These are phyloP conservation scores for Parascotia fuliginaria DNA, from an alignment of 2,888 invertebrate genomes.

Conservation along the genomic window DNA sequence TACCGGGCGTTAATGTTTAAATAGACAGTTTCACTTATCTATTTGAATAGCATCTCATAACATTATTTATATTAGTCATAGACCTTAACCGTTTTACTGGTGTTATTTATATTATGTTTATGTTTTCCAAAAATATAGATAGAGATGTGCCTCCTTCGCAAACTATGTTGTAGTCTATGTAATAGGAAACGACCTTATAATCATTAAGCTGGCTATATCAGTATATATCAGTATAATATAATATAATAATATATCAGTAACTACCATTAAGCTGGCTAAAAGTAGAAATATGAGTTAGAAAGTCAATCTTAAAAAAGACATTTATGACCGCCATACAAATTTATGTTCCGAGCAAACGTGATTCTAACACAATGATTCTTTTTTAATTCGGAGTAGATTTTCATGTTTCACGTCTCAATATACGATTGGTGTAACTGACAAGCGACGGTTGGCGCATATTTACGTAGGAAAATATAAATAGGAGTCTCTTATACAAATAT, in stretches of 20 bases:
- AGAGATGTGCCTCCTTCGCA: too few relatives aligned
- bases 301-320: constrained; percentile 6
- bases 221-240: too few relatives aligned
- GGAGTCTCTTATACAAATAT: constrained; percentile 23
- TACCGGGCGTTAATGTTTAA: constrained; percentile 10
- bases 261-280: constrained; percentile 14
- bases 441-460: constrained; percentile 32
- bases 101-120: too few relatives aligned
- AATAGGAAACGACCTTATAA: too few relatives aligned
- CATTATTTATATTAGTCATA: too few relatives aligned
- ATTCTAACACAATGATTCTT: constrained; percentile 27
- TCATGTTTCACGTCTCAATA: constrained; percentile 39
- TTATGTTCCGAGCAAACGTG: constrained; percentile 17
- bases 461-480: constrained; percentile 34
- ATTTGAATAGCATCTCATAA: too few relatives aligned
- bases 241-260: constrained; percentile 10
- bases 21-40: background rate
- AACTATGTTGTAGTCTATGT: too few relatives aligned
- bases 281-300: constrained; percentile 1
- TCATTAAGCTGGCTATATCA: too few relatives aligned
- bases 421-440: constrained; percentile 28
- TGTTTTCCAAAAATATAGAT: too few relatives aligned
- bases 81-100: too few relatives aligned
- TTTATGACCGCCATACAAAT: constrained; percentile 12
- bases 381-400: constrained; percentile 42